Evolutionary conservation across 2,797 vertebrate species (phyloP).

Genomic region (Neosilurus mollespiculum): DNA sequence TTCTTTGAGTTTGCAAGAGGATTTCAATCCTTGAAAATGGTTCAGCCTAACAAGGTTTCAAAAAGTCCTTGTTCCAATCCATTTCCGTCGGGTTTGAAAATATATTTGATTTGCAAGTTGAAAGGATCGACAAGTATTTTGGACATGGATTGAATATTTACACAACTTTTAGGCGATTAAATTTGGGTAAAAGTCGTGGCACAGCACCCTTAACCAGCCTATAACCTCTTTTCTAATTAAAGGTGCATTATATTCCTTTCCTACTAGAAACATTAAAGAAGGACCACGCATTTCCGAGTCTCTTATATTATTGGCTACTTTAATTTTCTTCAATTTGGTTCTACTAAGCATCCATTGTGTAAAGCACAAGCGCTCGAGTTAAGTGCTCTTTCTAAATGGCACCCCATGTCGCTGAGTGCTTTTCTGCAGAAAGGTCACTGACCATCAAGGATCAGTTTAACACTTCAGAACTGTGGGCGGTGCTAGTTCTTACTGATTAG

Average conservation of each 20-base stretch:
- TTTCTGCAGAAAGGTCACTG: constrained; percentile 56
- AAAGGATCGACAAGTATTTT: no score
- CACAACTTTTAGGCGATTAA: no score
- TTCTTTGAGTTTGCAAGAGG: no score
- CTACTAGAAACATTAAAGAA: constrained; percentile 14
- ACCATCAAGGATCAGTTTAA: constrained; percentile 42
- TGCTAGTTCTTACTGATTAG: constrained; percentile 20
- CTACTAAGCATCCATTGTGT: constrained; percentile 41
- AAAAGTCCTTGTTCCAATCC: no score
- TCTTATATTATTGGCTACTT: constrained; percentile 17
- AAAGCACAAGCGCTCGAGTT: constrained; percentile 44
- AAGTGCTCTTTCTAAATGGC: constrained; percentile 54
- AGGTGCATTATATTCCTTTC: not conserved
- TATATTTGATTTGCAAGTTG: no score
- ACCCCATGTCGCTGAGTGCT: constrained; percentile 41
- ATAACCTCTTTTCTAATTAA: not conserved
- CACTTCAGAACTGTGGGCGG: constrained; percentile 26
- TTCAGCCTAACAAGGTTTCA: no score
- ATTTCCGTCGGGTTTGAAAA: no score
- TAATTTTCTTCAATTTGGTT: constrained; percentile 42
- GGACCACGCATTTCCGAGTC: not conserved
- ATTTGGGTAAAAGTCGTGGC: no score
- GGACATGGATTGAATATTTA: no score
- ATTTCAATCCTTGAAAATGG: no score
- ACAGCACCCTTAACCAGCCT: not conserved